Conservation (phyloP, 2,113 vertebrate species). For the Athene noctua region DNA sequence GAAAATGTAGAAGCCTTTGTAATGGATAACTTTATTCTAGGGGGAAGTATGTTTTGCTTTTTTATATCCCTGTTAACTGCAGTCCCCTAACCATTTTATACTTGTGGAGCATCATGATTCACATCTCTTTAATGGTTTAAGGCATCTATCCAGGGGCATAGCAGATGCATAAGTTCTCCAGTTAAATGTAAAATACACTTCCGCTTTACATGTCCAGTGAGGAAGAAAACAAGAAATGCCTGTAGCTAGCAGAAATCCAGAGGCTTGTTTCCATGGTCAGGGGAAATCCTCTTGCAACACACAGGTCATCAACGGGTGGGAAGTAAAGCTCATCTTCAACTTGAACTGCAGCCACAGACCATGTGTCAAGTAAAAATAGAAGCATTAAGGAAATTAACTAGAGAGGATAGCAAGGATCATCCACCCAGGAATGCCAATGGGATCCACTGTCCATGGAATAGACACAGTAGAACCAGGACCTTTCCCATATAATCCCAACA, state of each 20-base stretch:
- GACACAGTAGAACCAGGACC: background rate
- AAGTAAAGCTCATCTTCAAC: background rate
- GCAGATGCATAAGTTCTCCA: background rate
- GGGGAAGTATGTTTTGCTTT: background rate
- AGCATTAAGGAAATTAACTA: background rate
- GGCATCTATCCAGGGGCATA: background rate
- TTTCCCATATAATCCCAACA: background rate
- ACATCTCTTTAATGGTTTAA: background rate
- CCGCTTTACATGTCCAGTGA: background rate
- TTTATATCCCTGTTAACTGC: background rate
- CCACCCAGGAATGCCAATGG: background rate
- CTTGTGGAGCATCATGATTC: background rate
- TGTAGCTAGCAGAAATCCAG: background rate
- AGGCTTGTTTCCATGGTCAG: background rate
- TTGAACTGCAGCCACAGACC: background rate
- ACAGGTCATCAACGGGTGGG: background rate
- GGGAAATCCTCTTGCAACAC: background rate
- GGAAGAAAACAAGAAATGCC: background rate
- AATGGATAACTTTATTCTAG: background rate
- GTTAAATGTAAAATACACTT: background rate
- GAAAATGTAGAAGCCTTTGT: background rate
- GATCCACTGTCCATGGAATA: background rate
- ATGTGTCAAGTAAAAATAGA: background rate
- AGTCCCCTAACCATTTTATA: background rate
- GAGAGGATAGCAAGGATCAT: background rate